Conservation (phyloP, 2,113 vertebrate genomes). For the Eonycteris spelaea region DNA sequence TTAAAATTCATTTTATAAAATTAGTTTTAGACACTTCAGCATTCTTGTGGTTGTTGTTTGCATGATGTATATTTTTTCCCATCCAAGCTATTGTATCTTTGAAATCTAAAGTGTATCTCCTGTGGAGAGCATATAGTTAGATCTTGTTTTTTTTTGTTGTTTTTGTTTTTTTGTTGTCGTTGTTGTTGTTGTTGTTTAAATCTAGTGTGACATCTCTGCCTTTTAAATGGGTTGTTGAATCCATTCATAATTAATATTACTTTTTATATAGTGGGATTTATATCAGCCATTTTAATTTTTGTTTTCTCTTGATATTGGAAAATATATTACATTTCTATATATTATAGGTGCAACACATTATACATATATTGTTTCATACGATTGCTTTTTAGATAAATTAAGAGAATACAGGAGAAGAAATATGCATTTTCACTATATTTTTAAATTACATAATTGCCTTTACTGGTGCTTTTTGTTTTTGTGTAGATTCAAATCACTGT, state of each 20-base stretch:
- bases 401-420: neutral
- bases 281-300: neutral
- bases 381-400: neutral
- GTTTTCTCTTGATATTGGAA: neutral
- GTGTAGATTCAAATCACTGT: neutral
- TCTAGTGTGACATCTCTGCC: neutral
- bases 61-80: neutral
- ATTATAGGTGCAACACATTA: neutral
- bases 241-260: neutral
- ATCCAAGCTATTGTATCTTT: neutral
- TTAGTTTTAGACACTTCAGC: neutral
- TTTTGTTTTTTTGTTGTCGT: too few relatives aligned
- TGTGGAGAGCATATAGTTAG: neutral
- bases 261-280: neutral
- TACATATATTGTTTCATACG: neutral
- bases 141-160: too few relatives aligned
- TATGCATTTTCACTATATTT: neutral
- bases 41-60: neutral
- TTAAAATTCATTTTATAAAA: neutral
- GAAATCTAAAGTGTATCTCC: neutral
- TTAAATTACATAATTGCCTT: neutral
- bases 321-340: neutral
- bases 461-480: neutral
- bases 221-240: neutral
- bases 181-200: neutral